Evolutionary conservation across 2,113 vertebrate genomes (phyloP), one percentile per base, ranked within the genome.

Genomic region (Kryptolebias marmoratus): DNA sequence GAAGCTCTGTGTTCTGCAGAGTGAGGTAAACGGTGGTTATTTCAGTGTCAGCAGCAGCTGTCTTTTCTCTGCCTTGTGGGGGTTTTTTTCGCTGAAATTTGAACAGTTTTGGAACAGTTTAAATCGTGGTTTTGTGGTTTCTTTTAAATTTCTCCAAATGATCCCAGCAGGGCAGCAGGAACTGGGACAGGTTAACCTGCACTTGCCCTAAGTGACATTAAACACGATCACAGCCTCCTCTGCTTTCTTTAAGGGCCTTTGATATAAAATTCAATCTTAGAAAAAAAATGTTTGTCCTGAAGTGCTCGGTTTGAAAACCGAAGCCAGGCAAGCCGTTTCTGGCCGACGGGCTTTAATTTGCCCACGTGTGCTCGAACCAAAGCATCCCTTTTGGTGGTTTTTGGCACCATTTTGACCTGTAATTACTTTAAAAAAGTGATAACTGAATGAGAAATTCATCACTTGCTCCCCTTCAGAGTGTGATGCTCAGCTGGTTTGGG

Each of bases 401-500:
- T 56, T 68, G 16, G 2, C 13, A 18, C 39, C 42, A 54, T 54
- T 22, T 55, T 0, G 65, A 53, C 6, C 2, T 6, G 42, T 4
- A 8, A 57, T 1, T 22, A 22, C 16, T 45, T 55, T 45, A 67
- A 56, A 30, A 0, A 1, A 28, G n/a, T 22, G 39, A 31, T 22
- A 45, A 12, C 27, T 55, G 44, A 55, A n/a, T 57, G 22, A 22
- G 22, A 22, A 22, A 22, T 22, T 22, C 22, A 22, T 22, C 22
- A 22, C 22, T 22, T 22, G 22, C 22, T 22, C 22, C 7, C 36
- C 7, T 36, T 3, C 7, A 4, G 36, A 4, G 36, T 60, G 39
- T 36, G 70, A 32, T 49, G 11, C 31, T 52, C 11, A 65, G 59
- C 39, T 65, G 72, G 18, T 58, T 75, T 68, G 3, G 3, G 12